Evolutionary conservation across 2,113 vertebrate genomes (phyloP), one percentile per base, ranked within the genome.

Genomic region (Empidonax traillii): DNA sequence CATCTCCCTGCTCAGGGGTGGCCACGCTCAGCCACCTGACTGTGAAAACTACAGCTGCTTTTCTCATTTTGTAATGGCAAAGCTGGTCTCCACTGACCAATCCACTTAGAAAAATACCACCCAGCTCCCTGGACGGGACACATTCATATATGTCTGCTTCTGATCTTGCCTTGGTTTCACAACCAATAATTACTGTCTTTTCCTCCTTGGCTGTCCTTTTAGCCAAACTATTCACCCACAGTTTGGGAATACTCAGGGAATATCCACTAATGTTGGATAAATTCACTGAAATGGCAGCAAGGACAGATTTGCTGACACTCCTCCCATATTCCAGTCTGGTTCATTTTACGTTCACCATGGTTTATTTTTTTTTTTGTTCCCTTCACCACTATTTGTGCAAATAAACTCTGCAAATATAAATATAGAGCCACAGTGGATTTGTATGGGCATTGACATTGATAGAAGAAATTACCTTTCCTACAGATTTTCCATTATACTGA

Each of bases 351-450:
- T 65, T 68, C 49, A 22, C 24, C 28, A 2, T 41, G 22, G 35
- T 39, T 80, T 67, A 5, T 16, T 67, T 69, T 75, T 10, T 30
- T 47, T 72, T 61, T 77, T 63, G 19, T 79, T 82, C 33, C 20
- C 23, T 44, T 83, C 63, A 62, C 31, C 58, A 39, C 39, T 82
- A 51, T 84, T 90, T 75, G n/a, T 65, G 59, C 33, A 71, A 71
- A 89, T 84, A 74, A 85, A 55, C 44, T 63, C 68, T 63, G 30
- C 63, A 86, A 78, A 86, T 61, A 56, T 11, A 85, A 55, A 46
- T 22, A 79, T 4, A 8, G 9, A 90, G 23, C 12, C 58, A 78
- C 18, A 22, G n/a, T 56, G 35, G 10, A 35, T 86, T 71, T 84
- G 25, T 39, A 27, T 31, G 31, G 25, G 11, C 56, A 46, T 69